phyloP scores from a whole-genome alignment of 2,888 invertebrate species.

The Aphelenchoides bicaudatus region DNA sequence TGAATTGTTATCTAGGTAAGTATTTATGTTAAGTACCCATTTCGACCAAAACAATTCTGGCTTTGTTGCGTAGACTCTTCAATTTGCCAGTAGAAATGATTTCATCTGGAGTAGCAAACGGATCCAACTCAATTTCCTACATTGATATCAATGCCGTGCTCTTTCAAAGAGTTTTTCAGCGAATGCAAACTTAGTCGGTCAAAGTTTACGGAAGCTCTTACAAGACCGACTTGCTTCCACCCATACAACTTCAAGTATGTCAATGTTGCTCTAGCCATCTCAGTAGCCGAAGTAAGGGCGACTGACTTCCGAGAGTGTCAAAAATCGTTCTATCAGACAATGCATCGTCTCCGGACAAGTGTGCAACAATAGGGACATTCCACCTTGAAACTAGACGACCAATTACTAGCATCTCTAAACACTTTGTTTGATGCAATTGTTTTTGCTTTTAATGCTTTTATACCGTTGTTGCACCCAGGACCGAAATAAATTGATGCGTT shows the following conservation, averaged over 20 bases:
- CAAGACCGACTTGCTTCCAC: slow-evolving; percentile 53
- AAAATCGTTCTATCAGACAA: slow-evolving; percentile 46
- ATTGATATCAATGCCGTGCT: slow-evolving; percentile 39
- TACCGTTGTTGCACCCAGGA: slow-evolving; percentile 57
- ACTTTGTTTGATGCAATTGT: slow-evolving; percentile 10
- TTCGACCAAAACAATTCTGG: slow-evolving; percentile 38
- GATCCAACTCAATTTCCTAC: slow-evolving; percentile 47
- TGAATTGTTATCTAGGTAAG: slow-evolving; percentile 12
- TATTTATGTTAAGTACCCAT: neutral
- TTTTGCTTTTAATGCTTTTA: slow-evolving; percentile 17
- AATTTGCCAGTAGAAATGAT: slow-evolving; percentile 47
- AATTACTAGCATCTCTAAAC: slow-evolving; percentile 54
- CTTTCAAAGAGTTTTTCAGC: slow-evolving; percentile 41
- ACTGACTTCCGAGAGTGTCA: slow-evolving; percentile 54
- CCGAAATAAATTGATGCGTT: slow-evolving; percentile 55
- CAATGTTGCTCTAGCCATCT: slow-evolving; percentile 56
- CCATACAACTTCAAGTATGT: slow-evolving; percentile 49
- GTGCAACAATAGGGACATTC: slow-evolving; percentile 57
- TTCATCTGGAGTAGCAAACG: slow-evolving; percentile 47
- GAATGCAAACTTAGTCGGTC: slow-evolving; percentile 49
- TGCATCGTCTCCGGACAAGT: slow-evolving; percentile 55
- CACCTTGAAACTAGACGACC: slow-evolving; percentile 53
- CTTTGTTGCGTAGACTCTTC: slow-evolving; percentile 30
- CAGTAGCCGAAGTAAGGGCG: slow-evolving; percentile 53
- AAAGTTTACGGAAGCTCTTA: slow-evolving; percentile 36